A percentile compares a stretch with the other conserved stretches of the same genome.
phyloP scores from a whole-genome alignment of 35 echinoderm and acorn worm species.

The Diadema setosum region DNA sequence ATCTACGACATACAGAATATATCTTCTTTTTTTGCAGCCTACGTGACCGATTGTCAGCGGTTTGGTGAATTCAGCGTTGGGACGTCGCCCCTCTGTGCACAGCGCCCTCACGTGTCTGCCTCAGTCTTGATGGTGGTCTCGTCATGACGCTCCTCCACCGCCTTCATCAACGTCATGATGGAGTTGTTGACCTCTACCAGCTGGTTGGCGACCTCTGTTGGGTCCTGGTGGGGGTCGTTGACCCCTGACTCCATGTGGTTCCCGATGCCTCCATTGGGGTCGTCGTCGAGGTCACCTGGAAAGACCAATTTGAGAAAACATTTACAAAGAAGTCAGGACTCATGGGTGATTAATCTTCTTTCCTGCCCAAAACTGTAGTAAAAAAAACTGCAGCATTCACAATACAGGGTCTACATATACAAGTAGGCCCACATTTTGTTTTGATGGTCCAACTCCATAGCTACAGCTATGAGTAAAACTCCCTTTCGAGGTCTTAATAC shows the following conservation, averaged over 20 bases:
- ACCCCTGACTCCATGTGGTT: neutral
- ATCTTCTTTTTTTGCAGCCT: too few relatives aligned
- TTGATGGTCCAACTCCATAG: too few relatives aligned
- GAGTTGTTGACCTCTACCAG: constrained; percentile 68
- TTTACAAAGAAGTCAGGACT: neutral
- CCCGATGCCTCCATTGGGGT: neutral
- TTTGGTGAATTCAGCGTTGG: neutral
- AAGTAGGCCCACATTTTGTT: too few relatives aligned
- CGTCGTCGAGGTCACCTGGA: neutral
- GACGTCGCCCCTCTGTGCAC: neutral
- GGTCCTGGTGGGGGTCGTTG: constrained; percentile 49
- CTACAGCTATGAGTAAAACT: too few relatives aligned
- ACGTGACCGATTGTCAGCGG: too few relatives aligned
- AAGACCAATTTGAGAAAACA: neutral
- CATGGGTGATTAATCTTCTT: too few relatives aligned
- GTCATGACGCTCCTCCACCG: constrained; percentile 49
- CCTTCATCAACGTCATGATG: constrained; percentile 73
- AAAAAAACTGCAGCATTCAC: too few relatives aligned
- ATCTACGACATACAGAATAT: too few relatives aligned
- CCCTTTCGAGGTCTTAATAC: too few relatives aligned
- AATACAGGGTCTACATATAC: too few relatives aligned
- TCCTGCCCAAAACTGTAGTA: too few relatives aligned
- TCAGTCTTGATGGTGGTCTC: constrained; percentile 32
- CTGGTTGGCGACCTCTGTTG: constrained; percentile 52
- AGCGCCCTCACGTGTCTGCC: neutral